Percentiles rank a stretch among this genome's conserved stretches.
These are phyloP conservation scores for Congeria kusceri DNA, from an alignment of 2,888 invertebrate genomes.

Conservation along the genomic window DNA sequence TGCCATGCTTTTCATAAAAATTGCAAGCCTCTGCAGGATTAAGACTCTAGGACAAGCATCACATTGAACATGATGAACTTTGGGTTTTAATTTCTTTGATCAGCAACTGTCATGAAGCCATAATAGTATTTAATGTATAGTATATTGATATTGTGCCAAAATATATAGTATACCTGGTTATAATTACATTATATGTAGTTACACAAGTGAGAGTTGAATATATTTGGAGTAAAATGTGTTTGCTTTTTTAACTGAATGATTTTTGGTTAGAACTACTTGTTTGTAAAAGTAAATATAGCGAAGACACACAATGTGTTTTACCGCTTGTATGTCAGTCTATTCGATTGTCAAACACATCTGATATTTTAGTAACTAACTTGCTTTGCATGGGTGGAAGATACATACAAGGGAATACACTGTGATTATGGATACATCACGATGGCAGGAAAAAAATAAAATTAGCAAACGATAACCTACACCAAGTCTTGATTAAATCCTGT, in stretches of 20 bases:
- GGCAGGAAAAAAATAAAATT: no score
- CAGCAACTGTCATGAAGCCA: slow-evolving; percentile 54
- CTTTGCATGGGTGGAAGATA: slow-evolving; percentile 64
- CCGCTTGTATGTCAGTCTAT: no score
- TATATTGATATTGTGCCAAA: no score
- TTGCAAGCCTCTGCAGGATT: slow-evolving; percentile 51
- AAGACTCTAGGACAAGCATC: slow-evolving; percentile 25
- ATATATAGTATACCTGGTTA: neutral
- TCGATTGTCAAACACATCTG: no score
- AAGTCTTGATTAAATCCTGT: no score
- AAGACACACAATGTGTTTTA: neutral
- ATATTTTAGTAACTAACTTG: slow-evolving; percentile 63
- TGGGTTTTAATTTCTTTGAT: slow-evolving; percentile 16
- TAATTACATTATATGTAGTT: neutral
- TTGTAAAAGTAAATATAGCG: neutral
- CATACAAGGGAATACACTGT: slow-evolving; percentile 7
- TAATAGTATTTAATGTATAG: no score
- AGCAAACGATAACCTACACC: no score
- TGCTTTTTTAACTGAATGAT: no score
- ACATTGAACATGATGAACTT: slow-evolving; percentile 1
- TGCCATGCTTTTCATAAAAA: slow-evolving; percentile 30
- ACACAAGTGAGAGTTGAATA: no score
- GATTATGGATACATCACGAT: neutral
- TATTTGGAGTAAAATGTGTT: no score
- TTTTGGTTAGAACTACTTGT: neutral